Base-by-base conservation (phyloP, 30 jellyfish, hydroid and myxozoan species). In the Catostylus mosaicus region DNA sequence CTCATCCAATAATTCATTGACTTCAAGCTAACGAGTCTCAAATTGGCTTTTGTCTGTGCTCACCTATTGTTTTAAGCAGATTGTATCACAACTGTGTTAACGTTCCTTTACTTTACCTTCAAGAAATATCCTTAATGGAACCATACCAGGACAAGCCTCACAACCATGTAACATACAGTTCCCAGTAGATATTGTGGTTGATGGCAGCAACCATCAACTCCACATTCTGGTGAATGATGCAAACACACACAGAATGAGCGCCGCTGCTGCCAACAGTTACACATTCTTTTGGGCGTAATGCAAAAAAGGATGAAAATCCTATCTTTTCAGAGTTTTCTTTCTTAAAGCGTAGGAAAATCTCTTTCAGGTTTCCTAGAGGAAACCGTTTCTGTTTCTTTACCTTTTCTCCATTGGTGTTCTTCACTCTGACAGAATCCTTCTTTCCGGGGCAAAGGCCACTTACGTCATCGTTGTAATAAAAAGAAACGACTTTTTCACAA, bases 101-200 rank as follows among this genome's bases (percentile, higher is more conserved):
- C 69, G 30, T 20, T 64, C 77, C 77, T 26, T 31, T 64, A 64
- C 7, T 18, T 18, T n/a, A 3, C 48, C 38, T 23, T 14, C 35
- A 34, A 70, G 33, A 22, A 32, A 40, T 3, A 4, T 30, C 24
- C 30, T 23, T 40, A 70, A 23, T 12, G 30, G 37, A 30, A 14
- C 72, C 33, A 30, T 43, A 34, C 35, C 32, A 27, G 86, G 77
- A 50, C 81, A 74, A 50, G 47, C 29, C 27, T 46, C 52, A 43
- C 86, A 74, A 26, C 52, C 45, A 26, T 74, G 86, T 23, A 74
- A 19, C 86, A 50, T 74, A 47, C 86, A 74, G 52, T 74, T 35
- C 78, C 29, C 50, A 20, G 54, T n/a, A 50, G 6, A 3, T 9
- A 64, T 64, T 33, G 46, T 31, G 51, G 24, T 33, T 20, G 48